A percentile compares a stretch with the other conserved stretches of the same genome.
phyloP scores from a whole-genome alignment of 2,113 vertebrate genomes.

The Oncorhynchus nerka region DNA sequence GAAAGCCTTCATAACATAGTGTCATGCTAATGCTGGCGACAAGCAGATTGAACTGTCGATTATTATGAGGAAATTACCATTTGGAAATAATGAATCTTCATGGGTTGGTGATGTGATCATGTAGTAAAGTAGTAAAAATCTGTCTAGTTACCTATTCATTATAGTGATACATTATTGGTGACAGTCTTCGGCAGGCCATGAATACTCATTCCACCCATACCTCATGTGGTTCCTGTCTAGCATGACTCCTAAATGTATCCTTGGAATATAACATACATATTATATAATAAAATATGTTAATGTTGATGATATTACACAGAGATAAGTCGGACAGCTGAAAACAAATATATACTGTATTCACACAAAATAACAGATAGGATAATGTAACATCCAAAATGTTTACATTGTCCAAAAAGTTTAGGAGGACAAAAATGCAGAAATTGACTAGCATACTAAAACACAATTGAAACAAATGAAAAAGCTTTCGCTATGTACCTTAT shows the following conservation, averaged over 20 bases:
- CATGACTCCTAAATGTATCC: constrained; percentile 21
- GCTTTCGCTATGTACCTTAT: constrained; percentile 11
- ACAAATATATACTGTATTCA: constrained; percentile 14
- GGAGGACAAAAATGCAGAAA: constrained; percentile 21
- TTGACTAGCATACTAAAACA: constrained; percentile 24
- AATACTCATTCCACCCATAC: background rate
- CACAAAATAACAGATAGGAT: constrained; percentile 44
- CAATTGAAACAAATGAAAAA: constrained; percentile 14
- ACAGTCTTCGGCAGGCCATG: background rate
- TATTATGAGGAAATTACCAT: constrained; percentile 4
- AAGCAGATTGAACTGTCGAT: background rate
- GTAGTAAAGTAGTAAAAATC: background rate
- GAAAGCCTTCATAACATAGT: constrained; percentile 22
- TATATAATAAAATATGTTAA: constrained; percentile 20
- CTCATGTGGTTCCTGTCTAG: constrained; percentile 10
- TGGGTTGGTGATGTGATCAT: background rate
- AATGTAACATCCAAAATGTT: constrained; percentile 42
- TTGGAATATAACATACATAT: constrained; percentile 30
- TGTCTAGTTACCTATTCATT: background rate
- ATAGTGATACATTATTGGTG: no score
- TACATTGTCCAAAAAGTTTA: background rate
- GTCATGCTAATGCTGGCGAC: constrained; percentile 1
- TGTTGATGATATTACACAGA: constrained; percentile 25
- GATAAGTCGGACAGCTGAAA: constrained; percentile 14
- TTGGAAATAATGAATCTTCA: background rate